Evolutionary conservation across 2,797 vertebrate species (phyloP), one percentile per base, ranked within the genome.

Genomic region (Chiloscyllium punctatum): DNA sequence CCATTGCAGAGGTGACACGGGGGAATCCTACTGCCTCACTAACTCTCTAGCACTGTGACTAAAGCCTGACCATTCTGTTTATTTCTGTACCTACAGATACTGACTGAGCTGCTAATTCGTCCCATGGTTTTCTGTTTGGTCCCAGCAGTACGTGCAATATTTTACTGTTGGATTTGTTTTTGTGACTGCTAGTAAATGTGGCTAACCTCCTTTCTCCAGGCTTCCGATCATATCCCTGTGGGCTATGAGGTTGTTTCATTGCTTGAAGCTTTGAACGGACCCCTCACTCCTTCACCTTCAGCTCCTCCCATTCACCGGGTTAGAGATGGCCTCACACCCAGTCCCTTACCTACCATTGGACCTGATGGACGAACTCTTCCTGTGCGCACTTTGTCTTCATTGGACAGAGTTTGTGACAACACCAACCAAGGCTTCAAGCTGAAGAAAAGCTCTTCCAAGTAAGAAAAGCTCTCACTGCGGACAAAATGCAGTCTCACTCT

Each of bases 191-290:
- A 37, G 66, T 69, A 66, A 69, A 69, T 21, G 8, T 0, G 21
- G 37, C 42, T 71, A 7, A 71, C 72, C 72, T 97, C 77, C 96
- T 66, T n/a, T 96, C 95, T 23, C 8, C 96, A 99, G 99, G 98
- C 98, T 37, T 99, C 98, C 0, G 99, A 99, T 97, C 98, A 99
- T 97, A 98, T 99, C 96, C 99, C 99, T 2, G 98, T 98, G 0
- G 99, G 99, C 0, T 99, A 99, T 0, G 99, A 99, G 97, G 98
- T 98, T 4, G 99, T 99, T 84, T 99, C 99, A 0, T 98, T 99
- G 68, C 98, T 99, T 97, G 99, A 99, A 96, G 99, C 99, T 0
- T 97, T 99, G 96, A 99, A 99, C 0, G 99, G 99, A 42, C 99
- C 99, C 0, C 98, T 99, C 95, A 98, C 97, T 13, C 98, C 98